A percentile compares a stretch with the other conserved stretches of the same genome.
phyloP scores from a whole-genome alignment of 2,888 invertebrate genomes.

The Sarcophaga variegata region DNA sequence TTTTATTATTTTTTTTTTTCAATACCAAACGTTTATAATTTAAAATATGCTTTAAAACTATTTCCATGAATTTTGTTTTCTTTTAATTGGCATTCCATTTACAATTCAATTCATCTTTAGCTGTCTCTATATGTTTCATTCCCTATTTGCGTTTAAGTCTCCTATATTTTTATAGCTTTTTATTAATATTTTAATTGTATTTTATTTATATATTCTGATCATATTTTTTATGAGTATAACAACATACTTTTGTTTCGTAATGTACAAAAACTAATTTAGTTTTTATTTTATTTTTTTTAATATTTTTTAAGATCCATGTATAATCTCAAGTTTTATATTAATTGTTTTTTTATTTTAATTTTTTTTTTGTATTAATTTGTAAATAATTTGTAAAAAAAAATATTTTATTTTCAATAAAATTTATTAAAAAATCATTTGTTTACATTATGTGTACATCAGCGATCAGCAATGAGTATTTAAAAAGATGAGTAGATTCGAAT shows the following conservation, averaged over 20 bases:
- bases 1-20: not conserved
- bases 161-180: not conserved
- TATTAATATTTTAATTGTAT: not conserved
- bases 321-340: not conserved
- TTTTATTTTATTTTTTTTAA: not conserved
- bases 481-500: too few relatives aligned
- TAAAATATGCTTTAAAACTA: not conserved
- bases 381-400: not conserved
- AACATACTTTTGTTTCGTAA: not conserved
- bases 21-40: slow-evolving; percentile 21
- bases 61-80: not conserved
- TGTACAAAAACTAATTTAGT: not conserved
- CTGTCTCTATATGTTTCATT: not conserved
- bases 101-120: not conserved
- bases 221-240: too few relatives aligned
- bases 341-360: not conserved
- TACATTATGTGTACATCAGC: too few relatives aligned
- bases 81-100: not conserved
- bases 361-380: not conserved
- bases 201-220: not conserved
- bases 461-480: too few relatives aligned
- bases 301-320: not conserved
- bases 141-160: not conserved
- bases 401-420: not conserved
- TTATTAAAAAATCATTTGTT: not conserved